Conservation (phyloP, 2,888 invertebrate genomes). For the Amphipyra tragopoginis region DNA sequence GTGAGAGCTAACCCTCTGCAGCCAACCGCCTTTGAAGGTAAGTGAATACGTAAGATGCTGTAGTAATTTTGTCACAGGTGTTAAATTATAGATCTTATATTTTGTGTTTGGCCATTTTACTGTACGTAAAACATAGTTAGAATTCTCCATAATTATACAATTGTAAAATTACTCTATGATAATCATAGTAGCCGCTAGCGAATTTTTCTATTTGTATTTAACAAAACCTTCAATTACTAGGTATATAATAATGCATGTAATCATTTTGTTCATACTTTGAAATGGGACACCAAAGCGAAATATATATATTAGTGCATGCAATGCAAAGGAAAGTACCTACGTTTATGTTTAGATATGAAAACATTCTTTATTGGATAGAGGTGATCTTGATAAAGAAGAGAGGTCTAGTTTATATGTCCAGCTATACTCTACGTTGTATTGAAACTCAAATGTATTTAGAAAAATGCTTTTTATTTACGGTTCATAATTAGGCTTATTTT, state of each 20-base stretch:
- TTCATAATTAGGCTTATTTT: no score
- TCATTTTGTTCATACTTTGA: not conserved
- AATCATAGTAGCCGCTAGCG: slow-evolving; percentile 20
- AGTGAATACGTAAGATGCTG: slow-evolving; percentile 9
- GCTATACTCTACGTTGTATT: no score
- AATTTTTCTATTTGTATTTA: slow-evolving; percentile 14
- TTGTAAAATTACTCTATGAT: not conserved
- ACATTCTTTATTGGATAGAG: no score
- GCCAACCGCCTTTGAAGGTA: slow-evolving; percentile 60
- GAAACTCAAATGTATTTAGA: no score
- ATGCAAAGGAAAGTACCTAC: not conserved
- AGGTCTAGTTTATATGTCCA: no score
- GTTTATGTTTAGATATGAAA: no score
- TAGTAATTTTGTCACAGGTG: not conserved
- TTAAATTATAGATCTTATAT: not conserved
- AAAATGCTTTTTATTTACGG: no score
- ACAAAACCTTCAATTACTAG: not conserved
- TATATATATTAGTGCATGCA: slow-evolving; percentile 9
- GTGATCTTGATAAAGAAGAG: no score
- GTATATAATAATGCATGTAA: not conserved
- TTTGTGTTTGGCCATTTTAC: no score
- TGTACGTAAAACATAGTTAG: no score
- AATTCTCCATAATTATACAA: no score
- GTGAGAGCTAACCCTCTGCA: slow-evolving; percentile 63
- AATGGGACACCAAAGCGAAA: slow-evolving; percentile 1